These are phyloP conservation scores for Brachystomella parvula DNA, from an alignment of 1,140 invertebrate genomes.

Conservation along the genomic window DNA sequence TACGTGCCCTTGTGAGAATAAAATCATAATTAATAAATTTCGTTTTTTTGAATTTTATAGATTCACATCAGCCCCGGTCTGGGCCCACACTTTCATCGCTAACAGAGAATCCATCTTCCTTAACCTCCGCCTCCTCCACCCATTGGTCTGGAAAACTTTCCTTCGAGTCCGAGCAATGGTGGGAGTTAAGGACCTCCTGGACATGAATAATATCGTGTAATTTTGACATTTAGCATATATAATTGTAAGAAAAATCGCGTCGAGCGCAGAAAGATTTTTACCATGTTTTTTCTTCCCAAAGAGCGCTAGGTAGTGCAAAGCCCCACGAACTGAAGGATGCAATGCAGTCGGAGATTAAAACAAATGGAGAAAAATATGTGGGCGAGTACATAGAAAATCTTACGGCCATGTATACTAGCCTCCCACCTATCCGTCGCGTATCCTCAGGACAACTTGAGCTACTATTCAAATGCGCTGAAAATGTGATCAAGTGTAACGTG, in stretches of 20 bases:
- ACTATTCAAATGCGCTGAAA: conserved; percentile 25
- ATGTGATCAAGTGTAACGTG: conserved; percentile 30
- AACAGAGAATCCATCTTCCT: neutral
- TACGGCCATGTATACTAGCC: conserved; percentile 22
- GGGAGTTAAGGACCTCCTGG: conserved; percentile 18
- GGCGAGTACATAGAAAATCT: conserved; percentile 22
- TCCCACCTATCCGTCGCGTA: neutral
- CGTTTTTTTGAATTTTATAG: conserved; percentile 2
- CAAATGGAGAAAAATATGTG: conserved; percentile 28
- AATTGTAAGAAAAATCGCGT: conserved; percentile 1
- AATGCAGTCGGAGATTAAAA: conserved; percentile 24
- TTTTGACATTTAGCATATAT: too few species aligned
- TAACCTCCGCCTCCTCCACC: conserved; percentile 23
- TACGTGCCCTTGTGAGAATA: too few species aligned
- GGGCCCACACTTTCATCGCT: conserved; percentile 19
- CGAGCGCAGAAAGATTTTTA: neutral
- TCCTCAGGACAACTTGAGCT: conserved; percentile 1
- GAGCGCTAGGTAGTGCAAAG: conserved; percentile 21
- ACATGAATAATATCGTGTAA: conserved; percentile 11
- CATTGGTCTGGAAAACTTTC: conserved; percentile 29
- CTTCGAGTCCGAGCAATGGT: conserved; percentile 26
- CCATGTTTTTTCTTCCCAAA: neutral
- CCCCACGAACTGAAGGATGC: conserved; percentile 31
- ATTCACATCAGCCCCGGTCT: conserved; percentile 18
- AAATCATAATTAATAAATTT: neutral